These are phyloP conservation scores for Oncorhynchus clarkii DNA, from an alignment of 2,113 vertebrate species.

Conservation along the genomic window DNA sequence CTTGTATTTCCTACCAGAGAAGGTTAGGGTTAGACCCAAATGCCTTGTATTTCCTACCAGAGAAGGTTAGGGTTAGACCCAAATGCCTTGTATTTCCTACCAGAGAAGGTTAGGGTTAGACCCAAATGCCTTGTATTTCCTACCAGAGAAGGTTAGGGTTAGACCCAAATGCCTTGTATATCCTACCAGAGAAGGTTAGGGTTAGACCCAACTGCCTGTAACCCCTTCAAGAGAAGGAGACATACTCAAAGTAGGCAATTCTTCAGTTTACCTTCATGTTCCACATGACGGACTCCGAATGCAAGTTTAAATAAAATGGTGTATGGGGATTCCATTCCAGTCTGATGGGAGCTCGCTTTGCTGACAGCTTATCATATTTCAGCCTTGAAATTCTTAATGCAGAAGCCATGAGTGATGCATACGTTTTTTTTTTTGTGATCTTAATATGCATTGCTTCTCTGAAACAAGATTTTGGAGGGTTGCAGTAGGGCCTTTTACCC, in stretches of 20 bases:
- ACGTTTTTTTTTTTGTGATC: slow-evolving; percentile 8
- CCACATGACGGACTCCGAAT: slow-evolving; percentile 40
- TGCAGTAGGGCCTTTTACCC: slow-evolving; percentile 30
- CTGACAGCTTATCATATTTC: slow-evolving; percentile 41
- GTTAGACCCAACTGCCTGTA: neutral
- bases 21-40: slow-evolving; percentile 1
- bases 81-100: neutral
- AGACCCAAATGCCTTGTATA: neutral
- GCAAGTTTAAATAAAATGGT: slow-evolving; percentile 26
- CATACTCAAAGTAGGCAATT: slow-evolving; percentile 30
- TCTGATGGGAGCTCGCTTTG: slow-evolving; percentile 32
- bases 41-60: slow-evolving; percentile 2
- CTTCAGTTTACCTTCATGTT: slow-evolving; percentile 51
- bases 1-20: slow-evolving; percentile 7
- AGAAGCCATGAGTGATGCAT: slow-evolving; percentile 19
- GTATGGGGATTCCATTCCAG: slow-evolving; percentile 20
- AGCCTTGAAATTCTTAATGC: slow-evolving; percentile 39
- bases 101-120: slow-evolving; percentile 4
- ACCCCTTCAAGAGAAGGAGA: slow-evolving; percentile 7
- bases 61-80: slow-evolving; percentile 7
- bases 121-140: neutral
- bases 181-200: slow-evolving; percentile 5
- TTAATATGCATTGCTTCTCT: slow-evolving; percentile 25
- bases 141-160: slow-evolving; percentile 1
- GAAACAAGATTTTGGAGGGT: slow-evolving; percentile 29